phyloP scores from a whole-genome alignment of 2,113 vertebrate genomes.

The Pseudorhombus dupliciocellatus region DNA sequence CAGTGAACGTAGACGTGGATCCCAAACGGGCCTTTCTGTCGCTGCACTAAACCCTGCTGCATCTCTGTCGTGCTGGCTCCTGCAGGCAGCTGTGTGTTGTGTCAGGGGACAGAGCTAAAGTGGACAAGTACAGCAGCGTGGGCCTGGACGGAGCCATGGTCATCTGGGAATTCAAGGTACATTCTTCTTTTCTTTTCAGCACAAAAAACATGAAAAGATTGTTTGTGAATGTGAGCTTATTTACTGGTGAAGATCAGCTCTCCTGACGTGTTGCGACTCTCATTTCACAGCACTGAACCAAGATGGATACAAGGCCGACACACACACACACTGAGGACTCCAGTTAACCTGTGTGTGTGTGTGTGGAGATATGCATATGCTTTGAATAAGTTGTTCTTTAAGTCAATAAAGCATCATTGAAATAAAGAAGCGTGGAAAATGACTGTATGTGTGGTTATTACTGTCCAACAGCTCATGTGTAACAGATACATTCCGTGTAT shows the following conservation, averaged over 20 bases:
- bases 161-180: conserved; percentile 81
- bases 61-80: background rate
- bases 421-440: background rate
- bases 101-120: conserved; percentile 63
- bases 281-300: conserved; percentile 47
- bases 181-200: background rate
- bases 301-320: background rate
- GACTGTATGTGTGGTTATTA: background rate
- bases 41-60: no score
- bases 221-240: background rate
- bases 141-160: conserved; percentile 82
- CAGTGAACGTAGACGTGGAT: no score
- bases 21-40: no score
- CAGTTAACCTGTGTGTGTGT: background rate
- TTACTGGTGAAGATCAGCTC: background rate
- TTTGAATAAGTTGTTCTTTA: conserved; percentile 11
- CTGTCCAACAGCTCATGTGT: background rate
- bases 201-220: background rate
- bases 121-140: conserved; percentile 81
- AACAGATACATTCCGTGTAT: no score
- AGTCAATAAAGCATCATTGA: conserved; percentile 6
- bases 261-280: conserved; percentile 16
- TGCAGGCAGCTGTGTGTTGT: conserved; percentile 74
- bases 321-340: background rate
- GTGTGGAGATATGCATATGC: background rate